phyloP scores from a whole-genome alignment of 1,140 invertebrate species.

The Drosophila bocki region DNA sequence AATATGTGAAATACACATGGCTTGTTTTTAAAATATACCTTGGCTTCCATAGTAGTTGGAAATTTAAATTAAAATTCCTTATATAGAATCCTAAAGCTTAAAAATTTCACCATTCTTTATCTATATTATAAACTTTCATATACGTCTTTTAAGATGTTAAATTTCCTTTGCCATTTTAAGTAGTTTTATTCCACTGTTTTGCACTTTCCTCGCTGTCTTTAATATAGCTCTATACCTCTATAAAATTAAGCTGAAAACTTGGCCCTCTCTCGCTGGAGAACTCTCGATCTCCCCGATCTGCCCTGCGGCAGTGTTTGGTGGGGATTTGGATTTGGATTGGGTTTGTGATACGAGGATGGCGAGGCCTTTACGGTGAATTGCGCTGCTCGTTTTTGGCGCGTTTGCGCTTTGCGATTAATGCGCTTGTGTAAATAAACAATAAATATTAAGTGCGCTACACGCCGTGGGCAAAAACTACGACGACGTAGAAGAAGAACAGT shows the following conservation, averaged over 20 bases:
- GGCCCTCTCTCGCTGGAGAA: conserved; percentile 16
- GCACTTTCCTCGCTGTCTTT: conserved; percentile 26
- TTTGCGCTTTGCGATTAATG: conserved; percentile 80
- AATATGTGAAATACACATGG: too few relatives aligned
- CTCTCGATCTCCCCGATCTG: conserved; percentile 25
- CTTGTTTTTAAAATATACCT: too few relatives aligned
- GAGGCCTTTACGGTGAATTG: conserved; percentile 67
- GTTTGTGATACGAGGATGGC: conserved; percentile 25
- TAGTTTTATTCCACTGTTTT: conserved; percentile 33
- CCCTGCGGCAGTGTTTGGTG: conserved; percentile 16
- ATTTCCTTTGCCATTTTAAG: background rate
- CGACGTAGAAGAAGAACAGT: conserved; percentile 41
- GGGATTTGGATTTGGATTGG: conserved; percentile 14
- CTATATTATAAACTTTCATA: too few relatives aligned
- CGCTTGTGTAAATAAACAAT: conserved; percentile 83
- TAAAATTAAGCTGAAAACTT: conserved; percentile 31
- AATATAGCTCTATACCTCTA: conserved; percentile 13
- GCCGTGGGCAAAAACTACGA: conserved; percentile 51
- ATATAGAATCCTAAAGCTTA: too few relatives aligned
- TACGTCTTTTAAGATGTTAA: too few relatives aligned
- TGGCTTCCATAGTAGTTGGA: too few relatives aligned
- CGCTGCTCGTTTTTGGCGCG: conserved; percentile 75
- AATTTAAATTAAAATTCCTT: too few relatives aligned
- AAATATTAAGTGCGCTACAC: conserved; percentile 80
- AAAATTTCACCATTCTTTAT: too few relatives aligned